A percentile compares a stretch with the other conserved stretches of the same genome.
Conservation (phyloP, 1,140 invertebrate species). For the Apis laboriosa region DNA sequence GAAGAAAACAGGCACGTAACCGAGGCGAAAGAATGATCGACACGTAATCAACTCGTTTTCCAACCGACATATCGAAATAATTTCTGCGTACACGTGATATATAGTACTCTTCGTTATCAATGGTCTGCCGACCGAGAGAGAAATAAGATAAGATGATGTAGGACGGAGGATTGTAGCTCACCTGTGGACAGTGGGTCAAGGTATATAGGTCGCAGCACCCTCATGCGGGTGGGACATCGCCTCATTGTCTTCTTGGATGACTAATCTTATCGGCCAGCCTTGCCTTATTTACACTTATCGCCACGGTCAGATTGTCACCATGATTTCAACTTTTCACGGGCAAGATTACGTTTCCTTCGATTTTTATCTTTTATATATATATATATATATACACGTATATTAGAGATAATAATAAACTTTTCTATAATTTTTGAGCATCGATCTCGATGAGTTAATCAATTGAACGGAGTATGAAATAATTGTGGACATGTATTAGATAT, state of each 20-base stretch:
- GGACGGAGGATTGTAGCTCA: conserved; percentile 63
- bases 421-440: too few species aligned
- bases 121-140: conserved; percentile 24
- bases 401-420: background rate
- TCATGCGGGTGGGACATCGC: conserved; percentile 77
- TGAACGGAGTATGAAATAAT: too few species aligned
- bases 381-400: background rate
- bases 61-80: background rate
- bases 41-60: background rate
- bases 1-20: background rate
- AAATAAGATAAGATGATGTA: conserved; percentile 68
- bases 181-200: conserved; percentile 78
- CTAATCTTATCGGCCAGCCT: conserved; percentile 71
- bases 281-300: conserved; percentile 68
- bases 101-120: conserved; percentile 54
- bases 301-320: conserved; percentile 60
- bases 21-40: background rate
- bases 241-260: conserved; percentile 69
- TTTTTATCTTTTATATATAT: background rate
- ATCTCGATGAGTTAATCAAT: too few species aligned
- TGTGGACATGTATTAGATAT: too few species aligned
- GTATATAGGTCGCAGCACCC: conserved; percentile 79
- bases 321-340: conserved; percentile 45
- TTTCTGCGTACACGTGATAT: background rate
- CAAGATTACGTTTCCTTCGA: background rate